Evolutionary conservation across 2,113 vertebrate species (phyloP).

Genomic region (Lycaon pictus): DNA sequence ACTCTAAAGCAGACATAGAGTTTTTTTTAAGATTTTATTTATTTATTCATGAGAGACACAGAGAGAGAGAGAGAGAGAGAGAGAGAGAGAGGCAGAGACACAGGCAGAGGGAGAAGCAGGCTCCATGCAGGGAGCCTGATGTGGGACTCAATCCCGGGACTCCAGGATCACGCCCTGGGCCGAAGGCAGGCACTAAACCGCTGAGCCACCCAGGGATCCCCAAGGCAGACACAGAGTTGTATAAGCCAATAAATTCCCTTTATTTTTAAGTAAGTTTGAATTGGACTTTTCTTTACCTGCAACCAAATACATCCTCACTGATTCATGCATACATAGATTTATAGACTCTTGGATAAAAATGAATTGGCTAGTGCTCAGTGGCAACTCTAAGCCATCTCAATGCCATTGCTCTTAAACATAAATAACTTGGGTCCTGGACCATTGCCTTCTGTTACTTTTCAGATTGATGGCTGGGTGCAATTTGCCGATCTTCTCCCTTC

Average conservation of each 20-base stretch:
- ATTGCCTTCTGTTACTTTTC: background rate
- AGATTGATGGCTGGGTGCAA: background rate
- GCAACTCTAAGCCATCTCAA: background rate
- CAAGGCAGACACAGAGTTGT: background rate
- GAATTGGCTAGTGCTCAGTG: background rate
- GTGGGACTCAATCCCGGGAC: no score
- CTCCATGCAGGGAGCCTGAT: no score
- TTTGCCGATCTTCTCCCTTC: background rate
- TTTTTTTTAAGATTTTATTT: background rate
- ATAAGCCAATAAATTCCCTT: background rate
- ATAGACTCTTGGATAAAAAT: background rate
- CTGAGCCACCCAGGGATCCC: no score
- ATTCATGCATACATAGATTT: background rate
- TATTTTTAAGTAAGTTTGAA: conserved; percentile 51
- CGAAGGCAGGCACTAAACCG: no score
- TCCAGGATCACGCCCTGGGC: no score
- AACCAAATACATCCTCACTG: conserved; percentile 40
- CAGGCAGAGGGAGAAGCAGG: no score
- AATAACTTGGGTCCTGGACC: background rate
- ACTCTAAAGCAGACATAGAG: background rate
- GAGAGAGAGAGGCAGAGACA: no score
- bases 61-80: no score
- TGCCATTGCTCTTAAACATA: background rate
- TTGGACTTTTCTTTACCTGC: conserved; percentile 17
- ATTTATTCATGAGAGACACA: no score